Evolutionary conservation across 2,888 invertebrate genomes (phyloP).

Genomic region (Hipparchia semele): DNA sequence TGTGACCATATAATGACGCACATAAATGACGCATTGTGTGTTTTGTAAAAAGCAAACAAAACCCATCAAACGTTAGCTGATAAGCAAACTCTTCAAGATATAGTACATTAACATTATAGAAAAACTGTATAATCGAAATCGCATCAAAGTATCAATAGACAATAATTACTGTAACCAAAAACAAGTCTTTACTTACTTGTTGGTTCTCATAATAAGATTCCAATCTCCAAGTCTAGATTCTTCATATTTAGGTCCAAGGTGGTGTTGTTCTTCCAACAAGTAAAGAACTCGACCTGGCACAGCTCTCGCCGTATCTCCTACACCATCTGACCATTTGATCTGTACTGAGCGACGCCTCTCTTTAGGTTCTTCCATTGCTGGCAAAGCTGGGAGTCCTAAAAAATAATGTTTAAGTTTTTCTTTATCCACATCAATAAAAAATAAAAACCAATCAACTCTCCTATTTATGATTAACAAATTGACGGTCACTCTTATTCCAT

Average conservation of each 20-base stretch:
- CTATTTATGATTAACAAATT: neutral
- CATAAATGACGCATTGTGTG: conserved; percentile 13
- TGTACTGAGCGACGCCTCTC: conserved; percentile 78
- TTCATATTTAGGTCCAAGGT: conserved; percentile 86
- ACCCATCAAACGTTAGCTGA: conserved; percentile 9
- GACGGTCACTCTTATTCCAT: no score
- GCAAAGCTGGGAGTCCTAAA: conserved; percentile 84
- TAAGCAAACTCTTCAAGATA: neutral
- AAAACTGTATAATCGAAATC: conserved; percentile 13
- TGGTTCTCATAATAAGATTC: conserved; percentile 81
- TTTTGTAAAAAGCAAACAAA: conserved; percentile 14
- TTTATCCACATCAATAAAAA: no score
- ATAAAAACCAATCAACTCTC: neutral
- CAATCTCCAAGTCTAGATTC: conserved; percentile 86
- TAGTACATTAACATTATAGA: neutral
- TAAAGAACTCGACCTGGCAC: conserved; percentile 78
- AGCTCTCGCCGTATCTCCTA: conserved; percentile 70
- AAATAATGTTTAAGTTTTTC: neutral
- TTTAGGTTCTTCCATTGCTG: conserved; percentile 82
- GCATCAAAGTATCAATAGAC: neutral
- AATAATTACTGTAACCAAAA: neutral
- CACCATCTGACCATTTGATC: conserved; percentile 75
- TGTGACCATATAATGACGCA: conserved; percentile 19
- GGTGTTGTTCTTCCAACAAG: conserved; percentile 87
- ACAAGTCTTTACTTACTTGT: conserved; percentile 61